Percentiles rank a stretch among this genome's conserved stretches.
Evolutionary conservation across 2,113 vertebrate species (phyloP).

Genomic region (Labrus mixtus): DNA sequence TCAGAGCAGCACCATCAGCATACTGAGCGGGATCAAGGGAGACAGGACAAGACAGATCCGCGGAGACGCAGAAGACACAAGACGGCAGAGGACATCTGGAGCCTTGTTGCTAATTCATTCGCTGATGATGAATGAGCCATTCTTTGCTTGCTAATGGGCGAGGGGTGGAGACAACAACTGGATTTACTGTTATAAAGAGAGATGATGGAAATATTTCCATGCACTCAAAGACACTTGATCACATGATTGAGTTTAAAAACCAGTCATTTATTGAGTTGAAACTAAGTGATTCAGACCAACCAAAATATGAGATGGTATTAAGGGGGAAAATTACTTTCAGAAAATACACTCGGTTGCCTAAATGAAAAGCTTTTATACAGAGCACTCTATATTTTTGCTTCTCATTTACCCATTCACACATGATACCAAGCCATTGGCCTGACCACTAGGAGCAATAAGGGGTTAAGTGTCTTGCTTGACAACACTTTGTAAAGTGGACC

Average conservation of each 20-base stretch:
- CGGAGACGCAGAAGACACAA: constrained; percentile 39
- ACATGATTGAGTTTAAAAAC: constrained; percentile 37
- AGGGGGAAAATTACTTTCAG: background rate
- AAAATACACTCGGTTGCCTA: background rate
- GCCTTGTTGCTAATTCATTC: constrained; percentile 67
- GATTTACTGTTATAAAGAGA: constrained; percentile 40
- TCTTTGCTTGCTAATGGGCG: constrained; percentile 46
- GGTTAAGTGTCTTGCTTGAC: background rate
- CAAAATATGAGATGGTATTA: background rate
- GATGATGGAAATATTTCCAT: constrained; percentile 24
- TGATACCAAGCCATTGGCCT: too few relatives aligned
- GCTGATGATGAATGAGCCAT: constrained; percentile 61
- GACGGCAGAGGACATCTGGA: constrained; percentile 64
- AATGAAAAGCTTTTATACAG: background rate
- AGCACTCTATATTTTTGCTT: background rate
- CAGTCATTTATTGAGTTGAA: constrained; percentile 21
- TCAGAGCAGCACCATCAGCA: constrained; percentile 52
- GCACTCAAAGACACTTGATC: constrained; percentile 36
- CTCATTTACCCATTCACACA: background rate
- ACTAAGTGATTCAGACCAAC: background rate
- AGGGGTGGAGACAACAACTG: constrained; percentile 48
- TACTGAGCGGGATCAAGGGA: constrained; percentile 52
- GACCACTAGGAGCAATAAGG: background rate
- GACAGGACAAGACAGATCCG: constrained; percentile 46
- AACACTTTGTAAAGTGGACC: background rate